Percentiles rank a stretch among this genome's conserved stretches.
phyloP scores from a whole-genome alignment of 2,113 vertebrate genomes.

The Periophthalmodon schlosseri region DNA sequence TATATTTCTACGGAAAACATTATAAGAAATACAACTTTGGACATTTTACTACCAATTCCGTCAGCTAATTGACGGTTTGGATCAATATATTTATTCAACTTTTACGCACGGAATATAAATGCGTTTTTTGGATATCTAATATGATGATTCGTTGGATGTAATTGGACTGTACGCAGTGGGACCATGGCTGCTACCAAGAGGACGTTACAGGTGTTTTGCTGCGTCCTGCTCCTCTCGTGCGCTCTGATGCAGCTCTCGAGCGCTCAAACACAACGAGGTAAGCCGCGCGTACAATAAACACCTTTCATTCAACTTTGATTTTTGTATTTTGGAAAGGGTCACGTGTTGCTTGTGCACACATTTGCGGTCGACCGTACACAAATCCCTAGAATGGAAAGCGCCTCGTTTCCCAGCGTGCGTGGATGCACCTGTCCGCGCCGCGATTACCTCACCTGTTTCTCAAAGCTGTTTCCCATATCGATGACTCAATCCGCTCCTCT shows the following conservation, averaged over 20 bases:
- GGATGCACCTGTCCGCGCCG: constrained; percentile 42
- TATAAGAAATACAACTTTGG: background rate
- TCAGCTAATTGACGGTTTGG: background rate
- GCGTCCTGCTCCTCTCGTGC: constrained; percentile 59
- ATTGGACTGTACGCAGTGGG: constrained; percentile 6
- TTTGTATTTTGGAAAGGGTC: too few species aligned
- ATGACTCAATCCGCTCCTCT: constrained; percentile 60
- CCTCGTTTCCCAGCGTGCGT: background rate
- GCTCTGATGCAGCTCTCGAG: constrained; percentile 37
- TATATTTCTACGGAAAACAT: background rate
- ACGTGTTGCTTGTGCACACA: background rate
- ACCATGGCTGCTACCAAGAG: constrained; percentile 26
- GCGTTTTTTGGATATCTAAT: background rate
- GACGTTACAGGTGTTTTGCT: constrained; percentile 52
- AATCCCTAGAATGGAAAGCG: background rate
- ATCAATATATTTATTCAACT: background rate
- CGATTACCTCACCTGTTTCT: constrained; percentile 60
- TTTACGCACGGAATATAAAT: background rate
- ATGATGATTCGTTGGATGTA: constrained; percentile 9
- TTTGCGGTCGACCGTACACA: background rate
- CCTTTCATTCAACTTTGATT: background rate
- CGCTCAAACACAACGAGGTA: constrained; percentile 68
- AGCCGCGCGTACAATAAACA: constrained; percentile 1
- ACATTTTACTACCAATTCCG: background rate
- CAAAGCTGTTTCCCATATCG: constrained; percentile 43